Conservation (phyloP, 2,888 invertebrate genomes). For the Eristalis arbustorum region DNA sequence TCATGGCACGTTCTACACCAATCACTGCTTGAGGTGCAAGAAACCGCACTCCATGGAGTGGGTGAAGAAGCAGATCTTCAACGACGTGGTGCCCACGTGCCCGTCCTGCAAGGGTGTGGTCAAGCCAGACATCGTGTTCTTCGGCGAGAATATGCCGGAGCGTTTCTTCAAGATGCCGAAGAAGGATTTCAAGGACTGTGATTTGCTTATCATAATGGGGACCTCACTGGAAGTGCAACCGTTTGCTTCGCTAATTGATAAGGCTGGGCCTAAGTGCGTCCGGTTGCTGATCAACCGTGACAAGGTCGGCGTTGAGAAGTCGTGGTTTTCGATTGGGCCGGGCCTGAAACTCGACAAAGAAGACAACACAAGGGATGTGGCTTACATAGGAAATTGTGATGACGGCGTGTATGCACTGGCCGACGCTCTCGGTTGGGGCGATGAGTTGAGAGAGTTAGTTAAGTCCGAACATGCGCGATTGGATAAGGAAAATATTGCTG, state of each 20-base stretch:
- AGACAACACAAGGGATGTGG: slow-evolving; percentile 86
- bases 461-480: slow-evolving; percentile 82
- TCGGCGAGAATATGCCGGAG: slow-evolving; percentile 93
- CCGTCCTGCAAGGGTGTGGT: slow-evolving; percentile 88
- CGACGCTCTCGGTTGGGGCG: slow-evolving; percentile 89
- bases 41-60: slow-evolving; percentile 88
- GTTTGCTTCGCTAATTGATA: slow-evolving; percentile 93
- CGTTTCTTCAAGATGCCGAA: slow-evolving; percentile 86
- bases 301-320: slow-evolving; percentile 83
- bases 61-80: slow-evolving; percentile 91
- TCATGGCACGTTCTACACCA: slow-evolving; percentile 95
- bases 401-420: slow-evolving; percentile 88
- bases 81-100: slow-evolving; percentile 89
- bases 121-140: slow-evolving; percentile 98
- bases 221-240: slow-evolving; percentile 97
- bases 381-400: slow-evolving; percentile 91
- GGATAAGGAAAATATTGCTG: slow-evolving; percentile 73
- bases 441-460: slow-evolving; percentile 83
- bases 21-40: slow-evolving; percentile 90
- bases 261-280: slow-evolving; percentile 87
- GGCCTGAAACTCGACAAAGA: slow-evolving; percentile 86
- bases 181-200: slow-evolving; percentile 91
- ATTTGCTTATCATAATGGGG: slow-evolving; percentile 96
- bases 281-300: slow-evolving; percentile 93
- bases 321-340: slow-evolving; percentile 79